Conservation (phyloP, 2,113 vertebrate species). For the Xyliphius kryptos region DNA sequence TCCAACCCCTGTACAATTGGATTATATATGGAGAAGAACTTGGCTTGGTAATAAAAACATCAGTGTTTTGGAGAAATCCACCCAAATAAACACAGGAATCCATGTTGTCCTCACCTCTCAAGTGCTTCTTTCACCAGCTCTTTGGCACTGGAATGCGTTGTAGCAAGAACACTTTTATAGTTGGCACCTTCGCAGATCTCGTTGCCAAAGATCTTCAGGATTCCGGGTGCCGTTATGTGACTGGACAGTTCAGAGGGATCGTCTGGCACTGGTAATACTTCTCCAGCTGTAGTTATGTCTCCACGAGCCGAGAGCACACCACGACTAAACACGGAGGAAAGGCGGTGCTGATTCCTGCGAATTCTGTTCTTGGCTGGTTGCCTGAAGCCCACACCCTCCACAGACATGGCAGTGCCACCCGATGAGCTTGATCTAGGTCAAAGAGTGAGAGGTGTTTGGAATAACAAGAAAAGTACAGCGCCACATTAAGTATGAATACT, state of each 20-base stretch:
- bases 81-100: too few species aligned
- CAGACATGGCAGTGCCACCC: constrained; percentile 46
- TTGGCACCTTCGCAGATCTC: constrained; percentile 70
- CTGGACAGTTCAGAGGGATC: constrained; percentile 72
- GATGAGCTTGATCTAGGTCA: constrained; percentile 64
- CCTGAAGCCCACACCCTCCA: constrained; percentile 48
- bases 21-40: too few species aligned
- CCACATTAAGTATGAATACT: neutral
- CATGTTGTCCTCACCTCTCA: constrained; percentile 64
- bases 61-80: too few species aligned
- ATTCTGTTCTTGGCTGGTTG: constrained; percentile 61
- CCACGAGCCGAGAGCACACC: constrained; percentile 36
- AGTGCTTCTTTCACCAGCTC: constrained; percentile 75
- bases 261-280: constrained; percentile 39
- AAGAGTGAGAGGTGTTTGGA: neutral
- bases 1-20: too few species aligned
- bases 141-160: constrained; percentile 66
- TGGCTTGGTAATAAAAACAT: too few species aligned
- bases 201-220: constrained; percentile 72
- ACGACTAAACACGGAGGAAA: constrained; percentile 64
- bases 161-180: constrained; percentile 71
- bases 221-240: constrained; percentile 68
- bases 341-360: constrained; percentile 60
- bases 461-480: neutral
- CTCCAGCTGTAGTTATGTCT: constrained; percentile 44